Conservation (phyloP, 2,888 invertebrate species). For the Leucoptera coffeella region DNA sequence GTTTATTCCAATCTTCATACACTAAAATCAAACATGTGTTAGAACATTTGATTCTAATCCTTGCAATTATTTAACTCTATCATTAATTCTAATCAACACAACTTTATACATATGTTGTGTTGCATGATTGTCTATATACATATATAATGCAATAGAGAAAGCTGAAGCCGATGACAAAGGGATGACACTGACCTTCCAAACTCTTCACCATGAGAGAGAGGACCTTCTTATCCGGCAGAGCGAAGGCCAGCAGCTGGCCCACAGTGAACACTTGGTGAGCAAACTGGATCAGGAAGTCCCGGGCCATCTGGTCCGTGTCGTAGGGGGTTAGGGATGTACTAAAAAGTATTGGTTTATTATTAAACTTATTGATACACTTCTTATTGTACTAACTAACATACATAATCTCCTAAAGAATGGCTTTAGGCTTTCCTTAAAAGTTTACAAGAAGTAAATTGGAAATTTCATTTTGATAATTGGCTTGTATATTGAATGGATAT, state of each 20-base stretch:
- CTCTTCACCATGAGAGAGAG: constrained; percentile 78
- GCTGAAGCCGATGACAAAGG: not conserved
- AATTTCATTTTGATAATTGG: too few relatives aligned
- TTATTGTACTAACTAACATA: not conserved
- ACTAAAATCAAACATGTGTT: too few relatives aligned
- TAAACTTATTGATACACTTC: constrained; percentile 2
- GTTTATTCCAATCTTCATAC: too few relatives aligned
- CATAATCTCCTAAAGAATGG: not conserved
- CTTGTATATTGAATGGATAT: too few relatives aligned
- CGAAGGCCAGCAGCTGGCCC: constrained; percentile 87
- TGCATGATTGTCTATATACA: too few relatives aligned
- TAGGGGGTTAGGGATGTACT: constrained; percentile 85
- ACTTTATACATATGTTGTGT: too few relatives aligned
- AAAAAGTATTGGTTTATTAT: constrained; percentile 13
- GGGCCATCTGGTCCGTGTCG: constrained; percentile 95
- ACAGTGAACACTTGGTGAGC: constrained; percentile 85
- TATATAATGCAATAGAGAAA: not conserved
- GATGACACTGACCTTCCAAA: constrained; percentile 64
- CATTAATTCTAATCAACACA: too few relatives aligned
- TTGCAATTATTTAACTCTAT: too few relatives aligned
- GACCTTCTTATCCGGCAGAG: constrained; percentile 84
- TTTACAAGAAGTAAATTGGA: too few relatives aligned
- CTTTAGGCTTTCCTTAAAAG: too few relatives aligned
- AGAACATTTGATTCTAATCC: too few relatives aligned
- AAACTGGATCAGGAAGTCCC: constrained; percentile 87